Evolutionary conservation across 2,113 vertebrate species (phyloP), one percentile per base, ranked within the genome.

Genomic region (Vulpes vulpes): DNA sequence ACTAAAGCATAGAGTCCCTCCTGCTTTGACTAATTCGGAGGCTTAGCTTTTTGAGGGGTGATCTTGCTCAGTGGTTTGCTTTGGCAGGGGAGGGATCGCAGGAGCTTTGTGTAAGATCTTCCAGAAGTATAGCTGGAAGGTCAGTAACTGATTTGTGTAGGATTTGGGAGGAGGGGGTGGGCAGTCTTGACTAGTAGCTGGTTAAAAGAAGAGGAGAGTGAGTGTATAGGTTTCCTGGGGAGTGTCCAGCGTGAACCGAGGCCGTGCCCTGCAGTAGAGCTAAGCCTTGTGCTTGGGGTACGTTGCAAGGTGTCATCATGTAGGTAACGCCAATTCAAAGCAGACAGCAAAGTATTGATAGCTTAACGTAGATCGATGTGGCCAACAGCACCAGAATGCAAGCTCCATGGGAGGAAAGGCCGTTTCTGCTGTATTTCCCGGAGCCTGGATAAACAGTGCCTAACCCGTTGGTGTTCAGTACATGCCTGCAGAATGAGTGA

Each of bases 11-110:
- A 38, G 67, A 82, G 59, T 96, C 83, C 89, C 53, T 27, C 32
- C 89, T 82, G 89, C 51, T 94, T 59, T 62, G 62, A 69, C 74
- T 81, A 51, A 85, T 81, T 85, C 94, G 55, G 62, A 89, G 79
- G 84, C 65, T 76, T 90, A 15, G n/a, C 59, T 30, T 90, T 74
- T n/a, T 30, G 95, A 94, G 20, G 83, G 62, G 55, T 60, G 78
- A 65, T 67, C 35, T 89, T 73, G 69, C 30, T 65, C 23, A 32
- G 27, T 84, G 83, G 32, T 83, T 67, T 73, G 64, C 91, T 92
- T 81, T 2, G 2, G 64, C 73, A 57, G 79, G 67, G 71, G 57
- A 67, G 30, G 38, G 32, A 19, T 11, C 60, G 49, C 38, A 32
- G 69, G n/a, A 64, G 53, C 51, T 71, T 64, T 8, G 12, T 30